A percentile compares a stretch with the other conserved stretches of the same genome.
phyloP scores from a whole-genome alignment of 2,888 invertebrate genomes.

The Leptinotarsa tumamoca region DNA sequence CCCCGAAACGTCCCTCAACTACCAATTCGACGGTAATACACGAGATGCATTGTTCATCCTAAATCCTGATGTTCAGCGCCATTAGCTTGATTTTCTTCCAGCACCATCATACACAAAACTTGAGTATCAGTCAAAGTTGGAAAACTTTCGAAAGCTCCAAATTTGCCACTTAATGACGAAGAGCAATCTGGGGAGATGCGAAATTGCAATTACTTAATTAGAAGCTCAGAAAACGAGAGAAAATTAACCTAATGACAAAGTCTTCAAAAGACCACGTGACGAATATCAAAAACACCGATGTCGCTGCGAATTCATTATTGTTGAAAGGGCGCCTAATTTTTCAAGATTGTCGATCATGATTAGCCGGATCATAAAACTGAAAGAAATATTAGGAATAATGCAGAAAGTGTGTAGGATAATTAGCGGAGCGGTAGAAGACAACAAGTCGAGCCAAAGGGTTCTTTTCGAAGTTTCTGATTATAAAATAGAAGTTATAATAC shows the following conservation, averaged over 20 bases:
- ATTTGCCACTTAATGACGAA: slow-evolving; percentile 50
- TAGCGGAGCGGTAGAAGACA: slow-evolving; percentile 10
- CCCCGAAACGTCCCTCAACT: not conserved
- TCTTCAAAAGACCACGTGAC: slow-evolving; percentile 51
- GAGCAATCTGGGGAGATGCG: slow-evolving; percentile 56
- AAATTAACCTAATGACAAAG: slow-evolving; percentile 61
- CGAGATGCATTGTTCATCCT: slow-evolving; percentile 8
- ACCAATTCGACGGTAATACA: slow-evolving; percentile 11
- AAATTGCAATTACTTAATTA: slow-evolving; percentile 64
- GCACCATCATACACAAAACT: slow-evolving; percentile 22
- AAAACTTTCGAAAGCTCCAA: slow-evolving; percentile 47
- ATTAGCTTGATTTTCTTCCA: slow-evolving; percentile 20
- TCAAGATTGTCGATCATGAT: slow-evolving; percentile 33
- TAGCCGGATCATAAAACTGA: slow-evolving; percentile 22
- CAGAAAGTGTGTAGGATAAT: slow-evolving; percentile 32
- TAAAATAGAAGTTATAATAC: slow-evolving; percentile 16
- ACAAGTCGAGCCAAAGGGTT: slow-evolving; percentile 15
- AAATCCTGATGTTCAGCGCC: slow-evolving; percentile 16
- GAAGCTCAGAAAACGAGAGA: slow-evolving; percentile 57
- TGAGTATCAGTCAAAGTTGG: slow-evolving; percentile 46
- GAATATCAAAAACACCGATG: slow-evolving; percentile 45
- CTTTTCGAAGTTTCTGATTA: slow-evolving; percentile 16
- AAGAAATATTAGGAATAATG: slow-evolving; percentile 30
- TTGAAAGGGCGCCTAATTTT: slow-evolving; percentile 33
- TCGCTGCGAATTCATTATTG: slow-evolving; percentile 39